These are phyloP conservation scores for Phocides pigmalion DNA, from an alignment of 1,140 invertebrate species.

Conservation along the genomic window DNA sequence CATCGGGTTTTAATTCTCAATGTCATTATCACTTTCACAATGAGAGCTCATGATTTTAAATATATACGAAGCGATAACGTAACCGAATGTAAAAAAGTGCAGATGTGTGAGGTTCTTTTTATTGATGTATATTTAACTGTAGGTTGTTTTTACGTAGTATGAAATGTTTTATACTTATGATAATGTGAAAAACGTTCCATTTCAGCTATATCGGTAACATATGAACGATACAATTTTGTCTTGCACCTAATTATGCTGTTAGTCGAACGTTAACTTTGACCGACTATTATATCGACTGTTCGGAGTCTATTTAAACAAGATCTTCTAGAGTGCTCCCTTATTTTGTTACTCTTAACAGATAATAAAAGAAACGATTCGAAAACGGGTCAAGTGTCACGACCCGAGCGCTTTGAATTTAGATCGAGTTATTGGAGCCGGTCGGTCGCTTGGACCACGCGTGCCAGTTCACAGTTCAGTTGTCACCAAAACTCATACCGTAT, in stretches of 20 bases:
- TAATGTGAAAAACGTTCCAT: too few species aligned
- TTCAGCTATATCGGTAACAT: not conserved
- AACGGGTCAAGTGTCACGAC: conserved; percentile 9
- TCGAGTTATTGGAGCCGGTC: conserved; percentile 21
- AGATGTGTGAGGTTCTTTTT: conserved; percentile 16
- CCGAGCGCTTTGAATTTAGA: conserved; percentile 6
- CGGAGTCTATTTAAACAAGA: not conserved
- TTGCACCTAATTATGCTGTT: too few species aligned
- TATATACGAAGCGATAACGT: conserved; percentile 42
- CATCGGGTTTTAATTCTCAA: conserved; percentile 81
- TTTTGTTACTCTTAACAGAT: not conserved
- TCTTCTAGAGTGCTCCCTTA: not conserved
- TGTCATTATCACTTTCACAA: conserved; percentile 83
- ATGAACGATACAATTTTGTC: not conserved
- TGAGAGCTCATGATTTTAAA: conserved; percentile 69
- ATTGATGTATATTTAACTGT: conserved; percentile 4
- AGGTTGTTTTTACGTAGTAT: conserved; percentile 11
- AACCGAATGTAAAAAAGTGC: conserved; percentile 20
- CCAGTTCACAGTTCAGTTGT: conserved; percentile 1
- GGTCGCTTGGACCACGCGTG: conserved; percentile 17
- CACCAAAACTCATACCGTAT: not conserved
- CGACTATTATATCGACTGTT: not conserved
- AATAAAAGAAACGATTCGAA: not conserved
- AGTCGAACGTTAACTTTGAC: not conserved
- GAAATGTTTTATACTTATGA: not conserved